These are phyloP conservation scores for Eufriesea mexicana DNA, from an alignment of 1,140 invertebrate species.

Conservation along the genomic window DNA sequence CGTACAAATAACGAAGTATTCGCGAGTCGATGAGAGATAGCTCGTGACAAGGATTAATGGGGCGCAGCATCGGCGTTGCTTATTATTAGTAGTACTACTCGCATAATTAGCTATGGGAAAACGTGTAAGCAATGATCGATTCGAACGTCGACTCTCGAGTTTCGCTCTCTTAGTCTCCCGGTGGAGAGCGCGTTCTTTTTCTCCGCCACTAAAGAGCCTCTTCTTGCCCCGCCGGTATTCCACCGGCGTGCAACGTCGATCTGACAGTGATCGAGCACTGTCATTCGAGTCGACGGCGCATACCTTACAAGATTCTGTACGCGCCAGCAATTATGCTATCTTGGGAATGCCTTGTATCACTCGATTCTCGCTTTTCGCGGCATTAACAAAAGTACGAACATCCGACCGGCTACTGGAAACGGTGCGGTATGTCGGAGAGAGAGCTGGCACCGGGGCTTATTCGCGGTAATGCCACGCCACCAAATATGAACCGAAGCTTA, in stretches of 20 bases:
- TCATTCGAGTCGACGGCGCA: conserved; percentile 65
- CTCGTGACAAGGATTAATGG: conserved; percentile 51
- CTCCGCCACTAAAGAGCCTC: conserved; percentile 64
- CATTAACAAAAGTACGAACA: conserved; percentile 66
- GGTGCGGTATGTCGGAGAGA: conserved; percentile 16
- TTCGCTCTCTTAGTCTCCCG: conserved; percentile 50
- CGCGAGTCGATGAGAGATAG: conserved; percentile 46
- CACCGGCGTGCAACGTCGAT: conserved; percentile 43
- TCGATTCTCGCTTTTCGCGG: conserved; percentile 70
- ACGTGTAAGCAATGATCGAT: conserved; percentile 63
- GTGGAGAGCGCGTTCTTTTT: conserved; percentile 53
- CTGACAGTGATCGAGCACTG: conserved; percentile 71
- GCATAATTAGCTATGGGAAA: conserved; percentile 54
- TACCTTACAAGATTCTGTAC: conserved; percentile 71
- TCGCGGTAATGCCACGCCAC: conserved; percentile 48
- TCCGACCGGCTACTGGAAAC: conserved; percentile 57
- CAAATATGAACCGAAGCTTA: conserved; percentile 59
- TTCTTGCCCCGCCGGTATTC: conserved; percentile 67
- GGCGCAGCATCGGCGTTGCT: conserved; percentile 46
- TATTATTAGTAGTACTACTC: conserved; percentile 55
- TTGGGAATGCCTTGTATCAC: conserved; percentile 69
- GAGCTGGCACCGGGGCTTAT: conserved; percentile 11
- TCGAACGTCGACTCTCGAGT: conserved; percentile 52
- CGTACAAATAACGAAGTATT: conserved; percentile 40
- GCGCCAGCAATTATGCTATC: conserved; percentile 72